Evolutionary conservation across 2,888 invertebrate genomes (phyloP), one percentile per base, ranked within the genome.

Genomic region (Limnephilus auricula): DNA sequence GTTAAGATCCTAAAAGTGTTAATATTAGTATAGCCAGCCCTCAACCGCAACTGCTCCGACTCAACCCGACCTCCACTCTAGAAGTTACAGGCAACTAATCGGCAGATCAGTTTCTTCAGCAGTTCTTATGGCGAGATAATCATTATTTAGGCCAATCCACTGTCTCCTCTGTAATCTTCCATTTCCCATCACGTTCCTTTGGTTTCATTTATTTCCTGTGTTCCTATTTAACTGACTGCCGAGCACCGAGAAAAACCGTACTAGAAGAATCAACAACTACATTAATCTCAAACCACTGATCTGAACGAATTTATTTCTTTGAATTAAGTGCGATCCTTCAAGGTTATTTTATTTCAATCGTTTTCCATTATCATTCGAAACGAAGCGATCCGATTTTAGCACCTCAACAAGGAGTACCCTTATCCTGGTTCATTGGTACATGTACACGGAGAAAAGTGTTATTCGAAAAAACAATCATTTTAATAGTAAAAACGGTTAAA

Each of bases 221-320:
- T 84, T 82, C 83, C 86, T 78, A 83, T 89, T 87, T 92, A 92
- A 92, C 89, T 91, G 92, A 91, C 91, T 91, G 90, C 90, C 92
- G 89, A 83, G 90, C 86, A 83, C 25, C 25, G 65, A 25, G 25
- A 65, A n/a, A 65, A 6, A 65, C 65, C 65, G 65, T n/a, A 65
- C 65, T 65, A 65, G 65, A n/a, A 65, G 65, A 65, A 65, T 65
- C 65, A 6, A 6, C n/a, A 6, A 18, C 9, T 25, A 25, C 25
- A 25, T 65, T n/a, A 65, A 25, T 65, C 65, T n/a, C 25, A 65
- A n/a, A 65, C 65, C 65, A n/a, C 65, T 25, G 65, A 25, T 65
- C 65, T n/a, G n/a, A 25, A 65, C 50, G 65, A 65, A n/a, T 65
- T 65, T 65, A 6, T n/a, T 65, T 6, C 6, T 25, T 65, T 3